Evolutionary conservation across 2,888 invertebrate species (phyloP).

Genomic region (Platycnemis pennipes): DNA sequence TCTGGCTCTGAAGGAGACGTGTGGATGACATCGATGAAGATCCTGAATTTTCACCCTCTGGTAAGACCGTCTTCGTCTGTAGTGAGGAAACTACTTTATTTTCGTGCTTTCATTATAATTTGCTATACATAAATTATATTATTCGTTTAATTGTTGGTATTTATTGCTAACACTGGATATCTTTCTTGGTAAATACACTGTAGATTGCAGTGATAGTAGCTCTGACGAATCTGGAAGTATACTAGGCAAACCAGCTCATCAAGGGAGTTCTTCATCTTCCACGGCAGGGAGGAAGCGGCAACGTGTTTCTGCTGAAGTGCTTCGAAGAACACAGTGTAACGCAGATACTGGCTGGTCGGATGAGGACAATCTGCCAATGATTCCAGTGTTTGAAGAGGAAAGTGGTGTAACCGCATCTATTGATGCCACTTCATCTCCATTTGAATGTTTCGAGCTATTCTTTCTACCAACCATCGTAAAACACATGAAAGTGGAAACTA

Average conservation of each 20-base stretch:
- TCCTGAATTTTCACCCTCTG: not conserved
- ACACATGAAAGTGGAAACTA: no score
- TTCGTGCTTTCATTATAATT: not conserved
- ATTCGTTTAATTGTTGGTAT: not conserved
- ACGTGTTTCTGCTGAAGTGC: no score
- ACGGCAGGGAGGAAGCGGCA: no score
- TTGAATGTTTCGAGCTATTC: no score
- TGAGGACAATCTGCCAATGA: no score
- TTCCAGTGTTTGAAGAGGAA: no score
- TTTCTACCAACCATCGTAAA: no score
- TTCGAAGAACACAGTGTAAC: no score
- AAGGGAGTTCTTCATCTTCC: not conserved
- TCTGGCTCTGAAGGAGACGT: not conserved
- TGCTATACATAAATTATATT: not conserved
- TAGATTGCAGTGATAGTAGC: not conserved
- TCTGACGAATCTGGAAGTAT: not conserved
- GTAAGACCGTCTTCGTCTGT: not conserved
- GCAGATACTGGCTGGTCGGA: no score
- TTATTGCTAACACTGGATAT: not conserved
- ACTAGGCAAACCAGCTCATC: not conserved
- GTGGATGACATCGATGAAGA: not conserved
- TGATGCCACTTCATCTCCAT: no score
- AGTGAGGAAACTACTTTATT: not conserved
- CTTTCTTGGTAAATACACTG: not conserved
- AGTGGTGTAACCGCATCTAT: no score